Evolutionary conservation across 2,888 invertebrate genomes (phyloP).

Genomic region (Willowsia nigromaculata): DNA sequence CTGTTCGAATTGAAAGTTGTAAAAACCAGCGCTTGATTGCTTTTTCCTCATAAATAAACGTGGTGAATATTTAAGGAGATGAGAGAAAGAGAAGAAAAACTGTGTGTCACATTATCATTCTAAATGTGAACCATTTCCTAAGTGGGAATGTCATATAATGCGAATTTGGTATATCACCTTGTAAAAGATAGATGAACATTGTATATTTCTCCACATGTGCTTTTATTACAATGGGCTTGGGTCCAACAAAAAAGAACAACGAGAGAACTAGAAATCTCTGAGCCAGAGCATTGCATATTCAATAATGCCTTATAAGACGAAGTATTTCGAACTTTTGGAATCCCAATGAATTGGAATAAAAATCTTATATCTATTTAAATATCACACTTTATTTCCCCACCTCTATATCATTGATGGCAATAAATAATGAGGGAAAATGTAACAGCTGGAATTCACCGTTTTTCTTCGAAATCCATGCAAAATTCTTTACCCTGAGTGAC

Average conservation of each 20-base stretch:
- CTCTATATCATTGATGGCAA: neutral
- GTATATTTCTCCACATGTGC: neutral
- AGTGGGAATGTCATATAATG: neutral
- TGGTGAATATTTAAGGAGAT: neutral
- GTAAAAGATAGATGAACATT: neutral
- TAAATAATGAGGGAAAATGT: neutral
- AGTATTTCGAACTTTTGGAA: too few relatives aligned
- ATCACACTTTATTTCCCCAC: neutral
- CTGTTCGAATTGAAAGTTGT: conserved; percentile 27
- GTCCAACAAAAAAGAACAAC: conserved; percentile 29
- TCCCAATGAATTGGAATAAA: neutral
- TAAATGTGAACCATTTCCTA: neutral
- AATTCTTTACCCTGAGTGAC: neutral
- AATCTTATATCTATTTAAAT: neutral
- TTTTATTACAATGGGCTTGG: conserved; percentile 32
- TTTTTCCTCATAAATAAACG: conserved; percentile 22
- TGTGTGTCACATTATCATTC: neutral
- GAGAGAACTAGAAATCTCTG: neutral
- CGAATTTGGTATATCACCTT: neutral
- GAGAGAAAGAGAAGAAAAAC: neutral
- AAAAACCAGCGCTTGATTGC: conserved; percentile 25
- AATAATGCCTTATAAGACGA: neutral
- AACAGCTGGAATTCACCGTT: neutral
- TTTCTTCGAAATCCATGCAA: neutral
- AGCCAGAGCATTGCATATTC: neutral